These are phyloP conservation scores for Synanthedon myopaeformis DNA, from an alignment of 2,888 invertebrate genomes.

Conservation along the genomic window DNA sequence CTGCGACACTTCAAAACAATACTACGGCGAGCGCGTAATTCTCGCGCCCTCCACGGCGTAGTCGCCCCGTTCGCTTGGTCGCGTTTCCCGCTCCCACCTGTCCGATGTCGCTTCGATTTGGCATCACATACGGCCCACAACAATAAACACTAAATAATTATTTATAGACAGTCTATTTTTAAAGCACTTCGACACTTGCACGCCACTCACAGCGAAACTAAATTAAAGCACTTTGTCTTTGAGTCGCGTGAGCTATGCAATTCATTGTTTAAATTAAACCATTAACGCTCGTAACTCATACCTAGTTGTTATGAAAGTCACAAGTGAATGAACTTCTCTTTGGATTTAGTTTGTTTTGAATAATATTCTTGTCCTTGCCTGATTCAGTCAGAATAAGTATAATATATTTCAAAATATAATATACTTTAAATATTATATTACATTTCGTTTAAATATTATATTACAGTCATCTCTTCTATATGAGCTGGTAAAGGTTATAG, in stretches of 20 bases:
- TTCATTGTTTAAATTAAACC: background rate
- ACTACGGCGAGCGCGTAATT: constrained; percentile 39
- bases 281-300: background rate
- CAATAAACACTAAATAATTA: constrained; percentile 63
- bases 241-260: background rate
- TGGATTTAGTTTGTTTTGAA: background rate
- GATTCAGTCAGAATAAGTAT: no score
- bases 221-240: constrained; percentile 23
- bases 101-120: constrained; percentile 59
- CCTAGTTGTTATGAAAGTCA: background rate
- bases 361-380: no score
- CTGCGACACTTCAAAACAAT: constrained; percentile 40
- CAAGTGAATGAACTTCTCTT: background rate
- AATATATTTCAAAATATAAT: no score
- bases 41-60: constrained; percentile 38
- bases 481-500: no score
- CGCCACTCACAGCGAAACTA: constrained; percentile 28
- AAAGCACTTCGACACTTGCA: constrained; percentile 27
- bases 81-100: constrained; percentile 59
- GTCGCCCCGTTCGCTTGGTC: constrained; percentile 18
- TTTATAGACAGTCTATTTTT: constrained; percentile 52
- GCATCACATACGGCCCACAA: constrained; percentile 57
- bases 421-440: no score
- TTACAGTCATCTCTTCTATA: no score
- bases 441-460: no score